Conservation (phyloP, 1,140 invertebrate species). For the Temnothorax nylanderi region DNA sequence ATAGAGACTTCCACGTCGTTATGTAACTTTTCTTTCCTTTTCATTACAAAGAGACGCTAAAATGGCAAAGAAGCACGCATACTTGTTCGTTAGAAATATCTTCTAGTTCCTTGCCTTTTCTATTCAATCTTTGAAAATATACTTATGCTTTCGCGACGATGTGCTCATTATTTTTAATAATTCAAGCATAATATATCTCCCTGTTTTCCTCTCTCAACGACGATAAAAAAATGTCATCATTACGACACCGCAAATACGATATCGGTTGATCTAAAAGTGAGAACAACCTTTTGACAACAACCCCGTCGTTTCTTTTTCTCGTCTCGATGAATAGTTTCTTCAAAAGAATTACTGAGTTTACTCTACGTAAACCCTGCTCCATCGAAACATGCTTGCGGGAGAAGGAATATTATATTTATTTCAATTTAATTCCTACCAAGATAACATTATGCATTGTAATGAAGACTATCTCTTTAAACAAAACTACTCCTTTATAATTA, state of each 20-base stretch:
- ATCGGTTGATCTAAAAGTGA: constrained; percentile 9
- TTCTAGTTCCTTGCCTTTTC: constrained; percentile 23
- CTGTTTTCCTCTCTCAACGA: neutral
- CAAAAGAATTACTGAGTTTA: neutral
- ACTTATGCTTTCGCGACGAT: constrained; percentile 1
- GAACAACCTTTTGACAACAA: neutral
- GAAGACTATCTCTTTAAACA: neutral
- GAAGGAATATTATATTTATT: neutral
- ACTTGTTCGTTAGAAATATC: constrained; percentile 49
- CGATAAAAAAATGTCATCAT: constrained; percentile 25
- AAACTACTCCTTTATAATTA: constrained; percentile 9
- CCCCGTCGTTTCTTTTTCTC: neutral
- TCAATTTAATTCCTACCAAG: neutral
- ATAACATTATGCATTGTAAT: constrained; percentile 25
- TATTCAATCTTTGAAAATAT: constrained; percentile 40
- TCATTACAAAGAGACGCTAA: neutral
- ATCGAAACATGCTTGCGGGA: neutral
- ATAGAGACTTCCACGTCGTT: neutral
- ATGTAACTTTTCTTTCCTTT: neutral
- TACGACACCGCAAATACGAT: neutral
- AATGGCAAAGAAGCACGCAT: constrained; percentile 17
- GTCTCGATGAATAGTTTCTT: constrained; percentile 5
- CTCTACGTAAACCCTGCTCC: neutral
- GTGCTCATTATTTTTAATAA: constrained; percentile 73
- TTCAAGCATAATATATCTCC: constrained; percentile 48